These are phyloP conservation scores for Brotula barbata DNA, from an alignment of 2,797 vertebrate species.

Conservation along the genomic window DNA sequence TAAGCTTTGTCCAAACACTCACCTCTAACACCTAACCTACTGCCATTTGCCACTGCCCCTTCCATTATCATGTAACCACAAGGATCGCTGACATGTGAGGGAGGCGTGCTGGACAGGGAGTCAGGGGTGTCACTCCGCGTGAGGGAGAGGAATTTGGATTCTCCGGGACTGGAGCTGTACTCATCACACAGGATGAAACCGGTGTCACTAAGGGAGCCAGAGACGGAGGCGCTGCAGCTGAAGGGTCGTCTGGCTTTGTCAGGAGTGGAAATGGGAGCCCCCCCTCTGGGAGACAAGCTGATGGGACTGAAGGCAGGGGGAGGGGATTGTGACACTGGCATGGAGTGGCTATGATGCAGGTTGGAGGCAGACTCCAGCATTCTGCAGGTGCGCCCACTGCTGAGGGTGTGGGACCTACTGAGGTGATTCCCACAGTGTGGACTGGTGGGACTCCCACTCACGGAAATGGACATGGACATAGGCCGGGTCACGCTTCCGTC, in stretches of 20 bases:
- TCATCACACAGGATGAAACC: constrained; percentile 93
- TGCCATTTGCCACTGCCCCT: constrained; percentile 65
- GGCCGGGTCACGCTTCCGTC: constrained; percentile 84
- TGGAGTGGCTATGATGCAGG: constrained; percentile 88
- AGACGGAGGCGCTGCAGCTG: constrained; percentile 89
- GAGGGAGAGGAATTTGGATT: constrained; percentile 78
- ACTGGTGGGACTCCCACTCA: constrained; percentile 86
- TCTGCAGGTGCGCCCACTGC: constrained; percentile 76
- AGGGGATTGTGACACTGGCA: constrained; percentile 87
- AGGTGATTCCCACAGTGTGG: constrained; percentile 79
- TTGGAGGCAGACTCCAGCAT: constrained; percentile 74
- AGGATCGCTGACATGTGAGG: constrained; percentile 81
- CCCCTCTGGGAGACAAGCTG: constrained; percentile 84
- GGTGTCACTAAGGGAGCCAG: constrained; percentile 91
- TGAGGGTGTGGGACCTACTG: constrained; percentile 85
- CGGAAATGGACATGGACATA: constrained; percentile 76
- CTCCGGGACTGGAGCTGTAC: constrained; percentile 86
- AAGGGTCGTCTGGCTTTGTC: constrained; percentile 80
- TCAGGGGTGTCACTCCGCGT: constrained; percentile 90
- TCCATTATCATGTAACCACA: constrained; percentile 94
- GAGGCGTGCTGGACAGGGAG: constrained; percentile 88
- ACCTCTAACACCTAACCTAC: constrained; percentile 37
- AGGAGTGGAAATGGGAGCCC: constrained; percentile 64
- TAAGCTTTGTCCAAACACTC: constrained; percentile 74
- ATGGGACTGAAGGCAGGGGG: constrained; percentile 84